Conservation (phyloP, 2,888 invertebrate species). For the Drosophila mettleri region DNA sequence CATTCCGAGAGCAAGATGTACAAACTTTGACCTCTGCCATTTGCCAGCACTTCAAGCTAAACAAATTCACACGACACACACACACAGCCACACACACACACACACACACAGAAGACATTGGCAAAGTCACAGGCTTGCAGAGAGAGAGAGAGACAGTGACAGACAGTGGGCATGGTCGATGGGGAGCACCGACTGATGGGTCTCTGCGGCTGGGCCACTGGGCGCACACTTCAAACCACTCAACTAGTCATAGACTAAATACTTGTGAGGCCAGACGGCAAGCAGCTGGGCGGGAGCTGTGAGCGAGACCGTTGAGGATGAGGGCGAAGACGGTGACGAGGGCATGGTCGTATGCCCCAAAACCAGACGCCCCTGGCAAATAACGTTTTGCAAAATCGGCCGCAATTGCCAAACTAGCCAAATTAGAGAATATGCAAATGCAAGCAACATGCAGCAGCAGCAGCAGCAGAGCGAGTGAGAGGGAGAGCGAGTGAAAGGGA, state of each 20-base stretch:
- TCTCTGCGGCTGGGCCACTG: constrained; percentile 27
- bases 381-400: constrained; percentile 79
- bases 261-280: constrained; percentile 62
- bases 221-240: constrained; percentile 70
- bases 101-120: constrained; percentile 27
- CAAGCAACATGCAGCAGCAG: constrained; percentile 57
- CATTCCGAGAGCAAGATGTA: constrained; percentile 25
- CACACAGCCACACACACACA: constrained; percentile 15
- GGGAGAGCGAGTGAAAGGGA: not conserved
- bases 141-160: not conserved
- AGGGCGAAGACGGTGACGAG: not conserved
- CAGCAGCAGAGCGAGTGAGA: not conserved
- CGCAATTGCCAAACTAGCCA: constrained; percentile 80
- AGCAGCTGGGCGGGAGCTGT: not conserved
- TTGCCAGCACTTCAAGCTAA: constrained; percentile 59
- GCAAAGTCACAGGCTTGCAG: constrained; percentile 6
- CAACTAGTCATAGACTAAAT: constrained; percentile 76
- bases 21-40: constrained; percentile 57
- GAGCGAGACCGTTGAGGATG: too few species aligned
- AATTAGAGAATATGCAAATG: constrained; percentile 81
- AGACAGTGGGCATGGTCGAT: not conserved
- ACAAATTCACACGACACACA: constrained; percentile 70
- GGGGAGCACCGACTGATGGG: constrained; percentile 10
- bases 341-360: constrained; percentile 2
- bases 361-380: constrained; percentile 60